Base-by-base conservation (phyloP, 2,113 vertebrate genomes). In the Morone saxatilis region DNA sequence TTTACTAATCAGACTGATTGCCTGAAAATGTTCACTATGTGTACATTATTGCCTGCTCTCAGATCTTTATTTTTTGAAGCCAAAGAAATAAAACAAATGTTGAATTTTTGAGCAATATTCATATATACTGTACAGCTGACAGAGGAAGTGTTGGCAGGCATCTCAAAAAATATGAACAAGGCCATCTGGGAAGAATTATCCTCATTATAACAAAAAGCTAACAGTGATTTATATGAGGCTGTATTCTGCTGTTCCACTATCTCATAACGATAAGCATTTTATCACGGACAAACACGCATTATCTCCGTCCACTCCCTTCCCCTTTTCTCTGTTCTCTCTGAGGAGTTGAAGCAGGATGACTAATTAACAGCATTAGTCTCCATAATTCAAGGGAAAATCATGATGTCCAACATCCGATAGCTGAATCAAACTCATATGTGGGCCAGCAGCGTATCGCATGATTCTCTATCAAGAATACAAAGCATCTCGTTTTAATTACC, bases 131-230 rank as follows among this genome's bases (percentile, higher is more conserved):
- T 59, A 25, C 13, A 1, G 17, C 61, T 78, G 71, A 88, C 76
- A 56, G 69, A 84, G 65, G 47, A 87, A 63, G 83, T 86, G 67
- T 72, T 91, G 91, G 88, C 88, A 86, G 67, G 59, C 57, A 40
- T 79, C 81, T 87, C 62, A 20, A 74, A 75, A 81, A 88, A 81
- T 81, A 88, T 80, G 89, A 93, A 90, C 60, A 63, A 86, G 68
- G 56, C 80, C 94, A 94, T 93, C 89, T 95, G 92, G 88, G 71
- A 88, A 76, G 84, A 92, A 92, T 95, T 92, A 94, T 83, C 71
- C 51, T 92, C 79, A 91, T 93, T 90, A 92, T 78, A 86, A 91
- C 47, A 56, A 75, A 89, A 85, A 72, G 72, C 82, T 82, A 89
- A 75, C 72, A 62, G 57, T 92, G 91, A 94, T 93, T 94, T 92